Evolutionary conservation across 2,797 vertebrate species (phyloP).

Genomic region (Periparus ater): DNA sequence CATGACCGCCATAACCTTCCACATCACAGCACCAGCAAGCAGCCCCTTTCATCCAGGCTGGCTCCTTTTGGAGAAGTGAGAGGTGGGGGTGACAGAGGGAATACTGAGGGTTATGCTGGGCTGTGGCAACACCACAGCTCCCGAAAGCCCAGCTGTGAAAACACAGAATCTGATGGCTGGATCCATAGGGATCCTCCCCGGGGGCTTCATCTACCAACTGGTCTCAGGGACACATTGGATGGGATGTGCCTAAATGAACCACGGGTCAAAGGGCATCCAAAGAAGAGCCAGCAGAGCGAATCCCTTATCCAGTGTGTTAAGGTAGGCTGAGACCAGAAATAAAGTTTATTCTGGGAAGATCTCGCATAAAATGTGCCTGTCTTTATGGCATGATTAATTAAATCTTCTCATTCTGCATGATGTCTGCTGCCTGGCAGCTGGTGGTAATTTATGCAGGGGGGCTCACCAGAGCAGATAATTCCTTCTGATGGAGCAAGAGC

Average conservation of each 20-base stretch:
- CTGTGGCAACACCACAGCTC: background rate
- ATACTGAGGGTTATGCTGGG: background rate
- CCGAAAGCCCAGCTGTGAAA: background rate
- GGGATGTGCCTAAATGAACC: conserved; percentile 5
- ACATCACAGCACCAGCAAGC: background rate
- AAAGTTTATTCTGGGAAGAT: background rate
- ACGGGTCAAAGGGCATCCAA: background rate
- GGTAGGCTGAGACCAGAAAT: conserved; percentile 72
- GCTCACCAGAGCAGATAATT: background rate
- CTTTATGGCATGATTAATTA: background rate
- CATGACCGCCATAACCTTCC: background rate
- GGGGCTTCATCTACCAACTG: conserved; percentile 35
- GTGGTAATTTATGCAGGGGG: background rate
- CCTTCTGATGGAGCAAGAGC: background rate
- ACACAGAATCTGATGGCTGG: background rate
- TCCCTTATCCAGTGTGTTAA: conserved; percentile 86
- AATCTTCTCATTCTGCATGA: background rate
- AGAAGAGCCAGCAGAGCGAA: conserved; percentile 46
- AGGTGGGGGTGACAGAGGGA: background rate
- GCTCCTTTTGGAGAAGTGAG: background rate
- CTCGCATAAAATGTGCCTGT: fast-evolving
- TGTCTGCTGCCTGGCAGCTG: background rate
- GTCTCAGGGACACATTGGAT: conserved; percentile 65
- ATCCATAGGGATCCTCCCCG: background rate
- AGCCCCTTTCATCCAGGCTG: background rate